Percentiles rank a stretch among this genome's conserved stretches.
Conservation (phyloP, 2,888 invertebrate genomes). For the Monopis laevigella region DNA sequence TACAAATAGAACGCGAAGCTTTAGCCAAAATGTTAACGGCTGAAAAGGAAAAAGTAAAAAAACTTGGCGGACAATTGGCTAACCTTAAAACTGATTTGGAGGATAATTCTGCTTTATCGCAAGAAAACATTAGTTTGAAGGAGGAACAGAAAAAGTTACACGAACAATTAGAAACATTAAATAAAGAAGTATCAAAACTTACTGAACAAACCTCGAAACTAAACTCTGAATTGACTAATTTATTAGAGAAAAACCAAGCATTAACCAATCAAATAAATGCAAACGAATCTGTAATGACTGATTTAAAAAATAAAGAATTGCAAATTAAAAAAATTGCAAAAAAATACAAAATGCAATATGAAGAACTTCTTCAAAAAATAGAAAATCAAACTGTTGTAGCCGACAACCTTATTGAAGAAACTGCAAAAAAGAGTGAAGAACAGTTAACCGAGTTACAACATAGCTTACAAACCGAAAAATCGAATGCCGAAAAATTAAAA, state of each 20-base stretch:
- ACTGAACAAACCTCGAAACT: slow-evolving; percentile 72
- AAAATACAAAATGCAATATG: slow-evolving; percentile 86
- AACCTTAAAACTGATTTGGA: slow-evolving; percentile 73
- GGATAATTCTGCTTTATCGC: slow-evolving; percentile 69
- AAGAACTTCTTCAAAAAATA: slow-evolving; percentile 23
- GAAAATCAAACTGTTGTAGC: slow-evolving; percentile 65
- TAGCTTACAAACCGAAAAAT: slow-evolving; percentile 52
- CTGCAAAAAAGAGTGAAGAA: slow-evolving; percentile 33
- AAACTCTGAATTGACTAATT: slow-evolving; percentile 64
- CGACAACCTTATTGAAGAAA: slow-evolving; percentile 37
- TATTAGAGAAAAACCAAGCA: slow-evolving; percentile 70
- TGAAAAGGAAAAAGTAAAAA: slow-evolving; percentile 77
- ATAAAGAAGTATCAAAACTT: slow-evolving; percentile 67
- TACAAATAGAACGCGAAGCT: slow-evolving; percentile 84
- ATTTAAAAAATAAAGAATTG: slow-evolving; percentile 75
- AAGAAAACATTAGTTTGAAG: slow-evolving; percentile 64
- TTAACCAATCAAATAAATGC: slow-evolving; percentile 71
- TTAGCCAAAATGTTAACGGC: slow-evolving; percentile 80
- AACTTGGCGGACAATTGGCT: slow-evolving; percentile 73
- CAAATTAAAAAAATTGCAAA: slow-evolving; percentile 90
- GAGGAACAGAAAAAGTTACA: slow-evolving; percentile 73
- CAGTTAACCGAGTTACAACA: slow-evolving; percentile 47
- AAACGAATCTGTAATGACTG: slow-evolving; percentile 74
- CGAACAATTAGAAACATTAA: slow-evolving; percentile 70
- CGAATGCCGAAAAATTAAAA: slow-evolving; percentile 72